phyloP scores from a whole-genome alignment of 2,113 vertebrate species.

The Larimichthys polyactis region DNA sequence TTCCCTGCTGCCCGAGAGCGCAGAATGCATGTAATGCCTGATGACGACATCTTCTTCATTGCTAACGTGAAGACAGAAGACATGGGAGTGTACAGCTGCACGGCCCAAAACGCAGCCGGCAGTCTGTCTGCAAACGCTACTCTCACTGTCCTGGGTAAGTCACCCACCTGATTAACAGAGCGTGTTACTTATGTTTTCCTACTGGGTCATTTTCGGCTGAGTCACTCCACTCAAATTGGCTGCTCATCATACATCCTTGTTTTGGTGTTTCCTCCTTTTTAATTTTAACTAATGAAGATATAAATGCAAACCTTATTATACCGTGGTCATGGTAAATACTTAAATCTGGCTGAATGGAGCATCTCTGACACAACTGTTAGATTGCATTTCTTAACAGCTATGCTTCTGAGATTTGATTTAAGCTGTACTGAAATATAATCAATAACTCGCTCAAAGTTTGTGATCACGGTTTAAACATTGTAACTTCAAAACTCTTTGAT shows the following conservation, averaged over 20 bases:
- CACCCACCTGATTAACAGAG: conserved; percentile 19
- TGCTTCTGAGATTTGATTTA: conserved; percentile 7
- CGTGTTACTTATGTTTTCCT: neutral
- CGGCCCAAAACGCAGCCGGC: conserved; percentile 95
- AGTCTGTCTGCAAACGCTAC: conserved; percentile 95
- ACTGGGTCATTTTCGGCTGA: conserved; percentile 30
- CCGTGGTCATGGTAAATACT: neutral
- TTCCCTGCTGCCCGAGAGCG: conserved; percentile 96
- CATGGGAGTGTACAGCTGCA: conserved; percentile 96
- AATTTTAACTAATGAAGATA: neutral
- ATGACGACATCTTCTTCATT: conserved; percentile 98
- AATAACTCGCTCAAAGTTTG: neutral
- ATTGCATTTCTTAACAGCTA: neutral
- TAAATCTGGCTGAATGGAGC: neutral
- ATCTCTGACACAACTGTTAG: neutral
- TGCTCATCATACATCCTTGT: conserved; percentile 10
- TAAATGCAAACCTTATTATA: conserved; percentile 24
- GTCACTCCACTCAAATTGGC: conserved; percentile 27
- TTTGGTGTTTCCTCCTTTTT: conserved; percentile 7
- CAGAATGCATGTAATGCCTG: conserved; percentile 98
- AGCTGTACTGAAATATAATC: neutral
- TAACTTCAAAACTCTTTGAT: neutral
- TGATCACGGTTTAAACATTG: neutral
- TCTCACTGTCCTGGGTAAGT: conserved; percentile 93
- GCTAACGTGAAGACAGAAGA: conserved; percentile 96